These are phyloP conservation scores for Prietella phreatophila DNA, from an alignment of 2,113 vertebrate genomes.

Conservation along the genomic window DNA sequence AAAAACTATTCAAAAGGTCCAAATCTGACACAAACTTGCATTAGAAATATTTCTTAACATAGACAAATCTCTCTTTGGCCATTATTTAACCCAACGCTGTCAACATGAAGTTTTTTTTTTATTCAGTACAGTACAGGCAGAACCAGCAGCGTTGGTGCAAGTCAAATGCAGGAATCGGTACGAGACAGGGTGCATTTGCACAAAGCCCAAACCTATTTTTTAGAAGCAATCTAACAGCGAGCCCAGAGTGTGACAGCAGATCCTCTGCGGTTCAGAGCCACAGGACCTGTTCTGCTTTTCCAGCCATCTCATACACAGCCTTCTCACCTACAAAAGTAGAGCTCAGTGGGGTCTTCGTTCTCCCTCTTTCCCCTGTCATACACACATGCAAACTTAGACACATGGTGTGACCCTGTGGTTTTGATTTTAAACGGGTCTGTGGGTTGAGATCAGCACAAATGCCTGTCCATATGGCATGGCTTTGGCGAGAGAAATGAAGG, in stretches of 20 bases:
- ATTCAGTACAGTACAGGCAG: constrained; percentile 15
- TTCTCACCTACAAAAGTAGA: constrained; percentile 46
- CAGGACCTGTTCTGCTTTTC: constrained; percentile 67
- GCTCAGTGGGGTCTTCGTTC: constrained; percentile 3
- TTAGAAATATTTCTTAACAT: not conserved
- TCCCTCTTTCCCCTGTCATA: constrained; percentile 43
- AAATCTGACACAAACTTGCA: not conserved
- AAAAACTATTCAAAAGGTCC: not conserved
- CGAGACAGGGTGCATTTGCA: constrained; percentile 7
- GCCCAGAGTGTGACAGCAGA: constrained; percentile 46
- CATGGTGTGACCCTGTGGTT: constrained; percentile 65
- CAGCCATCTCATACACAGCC: constrained; percentile 53
- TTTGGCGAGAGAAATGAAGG: constrained; percentile 48
- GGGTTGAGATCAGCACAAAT: constrained; percentile 57
- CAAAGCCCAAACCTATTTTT: constrained; percentile 39
- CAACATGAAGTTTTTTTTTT: constrained; percentile 6
- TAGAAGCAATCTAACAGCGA: constrained; percentile 33
- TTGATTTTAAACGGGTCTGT: constrained; percentile 71
- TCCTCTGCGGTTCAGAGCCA: constrained; percentile 56
- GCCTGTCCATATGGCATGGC: constrained; percentile 69
- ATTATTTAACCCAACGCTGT: not conserved
- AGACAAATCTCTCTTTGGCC: not conserved
- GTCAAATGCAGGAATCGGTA: constrained; percentile 10
- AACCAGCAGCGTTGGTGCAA: not conserved
- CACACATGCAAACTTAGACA: constrained; percentile 37